phyloP scores from a whole-genome alignment of 1,140 invertebrate species.

The Lithobius niger region DNA sequence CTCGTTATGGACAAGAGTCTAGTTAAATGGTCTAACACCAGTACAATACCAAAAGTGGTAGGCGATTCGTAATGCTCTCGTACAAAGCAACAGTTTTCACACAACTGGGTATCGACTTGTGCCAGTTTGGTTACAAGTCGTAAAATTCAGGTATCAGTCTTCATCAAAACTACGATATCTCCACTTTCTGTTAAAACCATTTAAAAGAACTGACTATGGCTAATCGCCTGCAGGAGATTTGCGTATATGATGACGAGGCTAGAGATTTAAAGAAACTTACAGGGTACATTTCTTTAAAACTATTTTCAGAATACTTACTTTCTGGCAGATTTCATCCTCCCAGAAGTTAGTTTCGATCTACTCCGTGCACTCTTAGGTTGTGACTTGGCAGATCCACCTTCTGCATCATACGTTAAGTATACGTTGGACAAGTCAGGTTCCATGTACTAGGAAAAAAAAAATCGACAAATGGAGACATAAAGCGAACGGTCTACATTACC shows the following conservation, averaged over 20 bases:
- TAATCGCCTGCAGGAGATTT: not conserved
- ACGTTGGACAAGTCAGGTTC: slow-evolving; percentile 33
- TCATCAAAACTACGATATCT: not conserved
- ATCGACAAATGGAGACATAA: not conserved
- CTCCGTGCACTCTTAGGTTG: slow-evolving; percentile 14
- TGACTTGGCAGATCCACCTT: slow-evolving; percentile 25
- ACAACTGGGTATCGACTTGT: no score
- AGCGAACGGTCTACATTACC: not conserved
- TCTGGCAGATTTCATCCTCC: slow-evolving; percentile 30
- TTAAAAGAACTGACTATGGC: not conserved
- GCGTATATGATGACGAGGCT: not conserved
- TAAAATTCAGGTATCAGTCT: no score
- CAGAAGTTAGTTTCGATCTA: slow-evolving; percentile 25
- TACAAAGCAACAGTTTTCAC: no score
- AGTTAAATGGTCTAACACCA: no score
- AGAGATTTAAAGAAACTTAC: not conserved
- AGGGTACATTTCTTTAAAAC: not conserved
- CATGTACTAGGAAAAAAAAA: slow-evolving; percentile 15
- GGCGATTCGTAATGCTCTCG: no score
- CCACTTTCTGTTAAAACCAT: not conserved
- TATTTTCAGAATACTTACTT: slow-evolving; percentile 22
- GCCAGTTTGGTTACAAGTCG: no score
- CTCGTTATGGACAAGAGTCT: no score
- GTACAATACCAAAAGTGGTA: no score
- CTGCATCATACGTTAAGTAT: slow-evolving; percentile 35